Evolutionary conservation across 1,140 invertebrate genomes (phyloP).

Genomic region (Antheraea mylitta): DNA sequence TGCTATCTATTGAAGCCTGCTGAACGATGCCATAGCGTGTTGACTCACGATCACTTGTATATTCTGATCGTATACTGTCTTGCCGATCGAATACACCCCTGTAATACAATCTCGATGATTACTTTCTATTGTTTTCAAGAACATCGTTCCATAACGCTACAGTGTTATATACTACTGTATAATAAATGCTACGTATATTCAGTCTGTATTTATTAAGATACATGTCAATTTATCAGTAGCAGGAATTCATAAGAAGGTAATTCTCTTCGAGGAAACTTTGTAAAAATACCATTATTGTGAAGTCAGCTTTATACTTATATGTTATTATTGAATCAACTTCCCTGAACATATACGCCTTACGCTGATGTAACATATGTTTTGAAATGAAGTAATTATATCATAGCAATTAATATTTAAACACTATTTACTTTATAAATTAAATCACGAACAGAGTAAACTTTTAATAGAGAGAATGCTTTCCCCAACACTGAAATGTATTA

Average conservation of each 20-base stretch:
- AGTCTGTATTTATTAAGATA: too few relatives aligned
- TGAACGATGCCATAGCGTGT: slow-evolving; percentile 92
- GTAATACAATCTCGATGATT: slow-evolving; percentile 52
- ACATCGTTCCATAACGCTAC: neutral
- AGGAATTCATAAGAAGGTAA: neutral
- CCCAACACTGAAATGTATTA: slow-evolving; percentile 7
- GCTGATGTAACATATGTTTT: neutral
- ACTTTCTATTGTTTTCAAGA: slow-evolving; percentile 6
- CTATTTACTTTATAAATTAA: neutral
- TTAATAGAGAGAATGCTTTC: neutral
- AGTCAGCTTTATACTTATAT: neutral
- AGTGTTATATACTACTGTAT: neutral
- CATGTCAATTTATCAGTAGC: neutral
- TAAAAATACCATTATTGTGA: too few relatives aligned
- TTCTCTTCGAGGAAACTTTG: neutral
- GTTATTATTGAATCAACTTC: neutral
- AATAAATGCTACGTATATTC: neutral
- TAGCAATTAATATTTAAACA: neutral
- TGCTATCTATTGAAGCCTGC: slow-evolving; percentile 95
- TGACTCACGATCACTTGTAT: slow-evolving; percentile 92
- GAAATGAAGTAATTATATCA: neutral
- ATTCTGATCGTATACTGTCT: slow-evolving; percentile 92
- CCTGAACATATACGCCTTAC: neutral
- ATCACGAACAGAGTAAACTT: neutral
- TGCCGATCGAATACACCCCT: slow-evolving; percentile 93